These are phyloP conservation scores for Bujurquina vittata DNA, from an alignment of 2,113 vertebrate species.

Conservation along the genomic window DNA sequence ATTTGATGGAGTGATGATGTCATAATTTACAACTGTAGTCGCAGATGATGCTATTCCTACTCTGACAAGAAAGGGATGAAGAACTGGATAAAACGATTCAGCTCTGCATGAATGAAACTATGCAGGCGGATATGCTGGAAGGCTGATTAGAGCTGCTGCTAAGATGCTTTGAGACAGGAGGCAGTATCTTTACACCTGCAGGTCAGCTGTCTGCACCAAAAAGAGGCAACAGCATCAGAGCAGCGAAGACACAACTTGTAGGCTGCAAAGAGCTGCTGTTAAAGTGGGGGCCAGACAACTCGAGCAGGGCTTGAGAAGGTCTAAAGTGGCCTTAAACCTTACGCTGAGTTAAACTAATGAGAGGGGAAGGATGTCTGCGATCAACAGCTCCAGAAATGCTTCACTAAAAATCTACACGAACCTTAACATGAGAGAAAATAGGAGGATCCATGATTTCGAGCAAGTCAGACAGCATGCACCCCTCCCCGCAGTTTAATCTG, in stretches of 20 bases:
- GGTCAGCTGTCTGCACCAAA: constrained; percentile 11
- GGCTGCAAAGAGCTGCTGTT: neutral
- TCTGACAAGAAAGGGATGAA: neutral
- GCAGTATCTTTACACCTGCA: neutral
- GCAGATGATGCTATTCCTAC: neutral
- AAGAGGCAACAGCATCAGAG: neutral
- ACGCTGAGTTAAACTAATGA: neutral
- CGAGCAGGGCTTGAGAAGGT: neutral
- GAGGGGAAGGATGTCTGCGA: neutral
- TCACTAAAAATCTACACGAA: neutral
- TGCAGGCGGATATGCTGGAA: neutral
- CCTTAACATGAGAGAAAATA: neutral
- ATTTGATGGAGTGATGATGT: neutral
- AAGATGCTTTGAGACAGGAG: constrained; percentile 12
- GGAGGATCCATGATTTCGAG: neutral
- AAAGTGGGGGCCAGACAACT: neutral
- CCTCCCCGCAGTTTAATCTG: neutral
- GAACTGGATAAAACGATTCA: neutral
- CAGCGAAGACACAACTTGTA: neutral
- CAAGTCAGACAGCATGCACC: neutral
- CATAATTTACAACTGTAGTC: neutral
- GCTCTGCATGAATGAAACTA: constrained; percentile 18
- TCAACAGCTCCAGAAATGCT: neutral
- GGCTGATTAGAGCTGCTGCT: neutral
- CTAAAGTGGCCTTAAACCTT: neutral